These are phyloP conservation scores for Catharus ustulatus DNA, from an alignment of 2,797 vertebrate species.

Conservation along the genomic window DNA sequence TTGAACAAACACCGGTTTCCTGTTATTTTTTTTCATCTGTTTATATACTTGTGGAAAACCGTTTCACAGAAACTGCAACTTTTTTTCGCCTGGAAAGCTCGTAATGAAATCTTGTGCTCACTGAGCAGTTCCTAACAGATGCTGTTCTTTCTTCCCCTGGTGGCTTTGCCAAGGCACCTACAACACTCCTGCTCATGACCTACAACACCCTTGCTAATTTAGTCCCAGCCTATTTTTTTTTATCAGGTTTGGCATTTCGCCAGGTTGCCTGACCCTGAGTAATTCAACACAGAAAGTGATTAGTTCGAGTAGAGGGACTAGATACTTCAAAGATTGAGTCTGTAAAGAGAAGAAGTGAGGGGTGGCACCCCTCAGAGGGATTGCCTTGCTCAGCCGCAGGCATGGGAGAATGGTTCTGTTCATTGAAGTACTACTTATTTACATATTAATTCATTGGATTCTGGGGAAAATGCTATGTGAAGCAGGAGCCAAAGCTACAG, in stretches of 20 bases:
- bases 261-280: conserved; percentile 45
- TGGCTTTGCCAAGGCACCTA: conserved; percentile 47
- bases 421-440: neutral
- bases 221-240: conserved; percentile 39
- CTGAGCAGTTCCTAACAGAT: conserved; percentile 47
- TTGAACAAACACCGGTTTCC: neutral
- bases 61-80: neutral
- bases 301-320: conserved; percentile 54
- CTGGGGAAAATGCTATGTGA: neutral
- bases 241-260: conserved; percentile 32
- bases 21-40: neutral
- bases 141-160: conserved; percentile 27
- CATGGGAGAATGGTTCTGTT: neutral
- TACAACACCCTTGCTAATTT: conserved; percentile 60
- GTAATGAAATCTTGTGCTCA: conserved; percentile 44
- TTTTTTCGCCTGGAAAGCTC: neutral
- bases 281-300: conserved; percentile 58
- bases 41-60: neutral
- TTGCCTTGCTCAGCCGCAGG: neutral
- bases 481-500: neutral
- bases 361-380: neutral
- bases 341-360: conserved; percentile 18
- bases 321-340: conserved; percentile 52
- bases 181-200: conserved; percentile 50
- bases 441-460: neutral